Base-by-base conservation (phyloP, 2,797 vertebrate species). In the Sciurus carolinensis region DNA sequence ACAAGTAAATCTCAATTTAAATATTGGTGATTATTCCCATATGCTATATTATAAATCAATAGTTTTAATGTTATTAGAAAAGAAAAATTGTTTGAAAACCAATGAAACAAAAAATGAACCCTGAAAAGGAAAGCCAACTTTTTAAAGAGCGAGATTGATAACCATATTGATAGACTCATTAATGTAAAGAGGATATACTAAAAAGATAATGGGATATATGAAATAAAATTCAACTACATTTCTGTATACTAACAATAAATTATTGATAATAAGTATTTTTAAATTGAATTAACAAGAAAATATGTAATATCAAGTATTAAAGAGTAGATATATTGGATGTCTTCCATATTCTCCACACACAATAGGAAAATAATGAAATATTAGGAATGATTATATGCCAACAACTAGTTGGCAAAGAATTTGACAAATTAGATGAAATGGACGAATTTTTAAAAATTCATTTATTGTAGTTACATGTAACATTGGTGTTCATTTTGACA, bases 21-120 rank as follows among this genome's bases (percentile, higher is more conserved):
- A 77, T 76, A 71, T 71, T 17, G 67, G 26, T 47, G 28, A 39
- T 15, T 87, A 90, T 93, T 54, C 17, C 3, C 1, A 24, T 71
- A 39, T 54, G 42, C 13, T 14, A n/a, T 80, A 69, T n/a, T 88
- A 28, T 18, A 62, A 72, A 54, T 69, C 15, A 80, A 15, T 59
- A 85, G 57, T 91, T 88, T 85, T 30, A 64, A 75, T 80, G 3
- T 85, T 95, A 33, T 76, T 81, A 85, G 67, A 85, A 76, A 80
- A 67, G 11, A 66, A 57, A 47, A 91, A 91, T 59, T 0, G 5
- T 76, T 86, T 76, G 50, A 84, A 93, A 80, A 5, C 44, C 22
- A 80, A 0, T 83, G 42, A 30, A 90, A 59, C 12, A 71, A 62
- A 83, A 87, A 87, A 47, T 52, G 18, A 66, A 59, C 12, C 42